These are phyloP conservation scores for Mycalesis mineus DNA, from an alignment of 2,888 invertebrate species.

Conservation along the genomic window DNA sequence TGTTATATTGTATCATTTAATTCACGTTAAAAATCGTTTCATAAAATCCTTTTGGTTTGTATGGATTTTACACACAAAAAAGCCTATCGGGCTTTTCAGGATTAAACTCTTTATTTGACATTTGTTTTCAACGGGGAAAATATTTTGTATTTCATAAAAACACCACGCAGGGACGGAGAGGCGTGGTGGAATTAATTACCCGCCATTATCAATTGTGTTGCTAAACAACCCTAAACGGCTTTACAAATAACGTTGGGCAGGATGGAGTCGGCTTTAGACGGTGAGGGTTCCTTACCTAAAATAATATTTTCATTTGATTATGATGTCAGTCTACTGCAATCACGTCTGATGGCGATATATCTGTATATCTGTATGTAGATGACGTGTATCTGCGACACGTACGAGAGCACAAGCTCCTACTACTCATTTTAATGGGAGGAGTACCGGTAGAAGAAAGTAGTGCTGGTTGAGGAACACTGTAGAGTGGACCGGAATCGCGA, in stretches of 20 bases:
- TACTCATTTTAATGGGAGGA: too few species aligned
- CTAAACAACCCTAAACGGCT: neutral
- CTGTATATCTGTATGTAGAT: too few species aligned
- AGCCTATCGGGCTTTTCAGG: constrained; percentile 1
- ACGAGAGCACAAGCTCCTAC: too few species aligned
- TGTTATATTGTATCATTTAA: neutral
- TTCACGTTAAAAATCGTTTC: neutral
- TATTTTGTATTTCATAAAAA: constrained; percentile 4
- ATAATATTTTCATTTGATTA: too few species aligned
- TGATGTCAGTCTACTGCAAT: too few species aligned
- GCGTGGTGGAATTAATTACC: neutral
- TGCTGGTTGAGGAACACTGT: too few species aligned
- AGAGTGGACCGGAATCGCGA: too few species aligned
- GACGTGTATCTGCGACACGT: too few species aligned
- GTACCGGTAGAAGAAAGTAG: too few species aligned
- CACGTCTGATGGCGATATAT: too few species aligned
- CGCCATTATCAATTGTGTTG: neutral
- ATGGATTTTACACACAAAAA: neutral
- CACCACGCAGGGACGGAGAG: neutral
- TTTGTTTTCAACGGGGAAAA: neutral
- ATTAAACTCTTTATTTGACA: constrained; percentile 9
- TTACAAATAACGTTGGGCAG: neutral
- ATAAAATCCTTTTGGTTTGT: neutral
- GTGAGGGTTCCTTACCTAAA: neutral
- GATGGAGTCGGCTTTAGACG: neutral